phyloP scores from a whole-genome alignment of 2,888 invertebrate genomes.

The Cartodere bifasciata region DNA sequence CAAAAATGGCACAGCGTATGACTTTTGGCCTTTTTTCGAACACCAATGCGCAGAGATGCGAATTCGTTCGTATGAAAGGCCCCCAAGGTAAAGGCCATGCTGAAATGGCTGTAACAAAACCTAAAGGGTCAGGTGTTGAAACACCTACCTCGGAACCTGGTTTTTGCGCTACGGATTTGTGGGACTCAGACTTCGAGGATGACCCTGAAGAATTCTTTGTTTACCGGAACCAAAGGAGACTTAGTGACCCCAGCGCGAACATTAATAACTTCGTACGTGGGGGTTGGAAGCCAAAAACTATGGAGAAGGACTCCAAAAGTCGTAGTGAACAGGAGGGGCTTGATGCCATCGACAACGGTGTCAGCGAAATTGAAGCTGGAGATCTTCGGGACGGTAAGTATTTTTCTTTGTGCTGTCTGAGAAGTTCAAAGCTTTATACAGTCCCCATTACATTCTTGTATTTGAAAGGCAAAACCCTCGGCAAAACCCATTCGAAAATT shows the following conservation, averaged over 20 bases:
- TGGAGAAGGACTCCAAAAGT: constrained; percentile 53
- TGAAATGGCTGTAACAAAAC: constrained; percentile 94
- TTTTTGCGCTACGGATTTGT: constrained; percentile 71
- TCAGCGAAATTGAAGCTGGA: constrained; percentile 87
- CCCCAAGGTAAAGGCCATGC: constrained; percentile 94
- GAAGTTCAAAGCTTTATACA: too few relatives aligned
- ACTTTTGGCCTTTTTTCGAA: constrained; percentile 80
- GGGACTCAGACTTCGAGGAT: constrained; percentile 83
- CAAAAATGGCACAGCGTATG: constrained; percentile 92
- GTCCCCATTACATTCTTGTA: too few relatives aligned
- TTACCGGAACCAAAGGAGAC: constrained; percentile 59
- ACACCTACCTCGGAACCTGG: constrained; percentile 87
- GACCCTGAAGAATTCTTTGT: constrained; percentile 76
- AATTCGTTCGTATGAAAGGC: constrained; percentile 97
- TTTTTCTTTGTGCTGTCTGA: constrained; percentile 12
- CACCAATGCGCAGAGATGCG: constrained; percentile 70
- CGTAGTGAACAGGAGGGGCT: constrained; percentile 88
- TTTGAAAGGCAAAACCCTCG: too few relatives aligned
- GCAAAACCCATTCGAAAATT: too few relatives aligned
- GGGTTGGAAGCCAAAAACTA: constrained; percentile 63
- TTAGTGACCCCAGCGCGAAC: constrained; percentile 90
- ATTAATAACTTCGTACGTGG: constrained; percentile 73
- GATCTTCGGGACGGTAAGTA: constrained; percentile 78
- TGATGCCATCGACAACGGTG: constrained; percentile 70
- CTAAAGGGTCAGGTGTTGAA: constrained; percentile 83